Conservation (phyloP, 2,113 vertebrate genomes). For the Sardina pilchardus region DNA sequence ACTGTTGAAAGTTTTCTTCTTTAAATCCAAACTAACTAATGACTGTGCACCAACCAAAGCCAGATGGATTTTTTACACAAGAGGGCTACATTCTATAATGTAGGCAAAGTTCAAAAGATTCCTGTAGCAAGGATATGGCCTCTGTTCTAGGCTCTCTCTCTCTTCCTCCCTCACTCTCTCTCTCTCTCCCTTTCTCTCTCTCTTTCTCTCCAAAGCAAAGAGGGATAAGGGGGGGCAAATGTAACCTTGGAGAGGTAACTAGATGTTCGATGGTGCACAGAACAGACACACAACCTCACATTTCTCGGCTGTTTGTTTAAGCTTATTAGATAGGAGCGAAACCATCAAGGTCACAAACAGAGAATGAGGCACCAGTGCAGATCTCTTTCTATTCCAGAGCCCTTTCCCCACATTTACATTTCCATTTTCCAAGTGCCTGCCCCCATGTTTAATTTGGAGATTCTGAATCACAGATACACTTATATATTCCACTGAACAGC, state of each 20-base stretch:
- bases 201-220: slow-evolving; percentile 33
- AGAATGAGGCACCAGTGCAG: slow-evolving; percentile 53
- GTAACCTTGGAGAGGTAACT: slow-evolving; percentile 57
- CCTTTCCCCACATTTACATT: slow-evolving; percentile 34
- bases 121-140: slow-evolving; percentile 41
- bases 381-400: slow-evolving; percentile 51
- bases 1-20: slow-evolving; percentile 58
- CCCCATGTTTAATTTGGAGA: slow-evolving; percentile 72
- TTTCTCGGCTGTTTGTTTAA: slow-evolving; percentile 64
- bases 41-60: slow-evolving; percentile 57
- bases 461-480: slow-evolving; percentile 65
- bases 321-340: slow-evolving; percentile 60
- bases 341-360: slow-evolving; percentile 65
- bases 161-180: slow-evolving; percentile 19
- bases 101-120: slow-evolving; percentile 62
- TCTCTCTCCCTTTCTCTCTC: slow-evolving; percentile 14
- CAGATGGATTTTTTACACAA: slow-evolving; percentile 63
- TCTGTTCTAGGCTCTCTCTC: slow-evolving; percentile 31
- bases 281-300: slow-evolving; percentile 49
- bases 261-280: slow-evolving; percentile 51
- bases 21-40: slow-evolving; percentile 62
- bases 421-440: slow-evolving; percentile 56
- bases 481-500: slow-evolving; percentile 58
- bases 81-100: slow-evolving; percentile 54
- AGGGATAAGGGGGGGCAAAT: slow-evolving; percentile 21